Base-by-base conservation (phyloP, 2,113 vertebrate genomes). In the Onychostruthus taczanowskii region DNA sequence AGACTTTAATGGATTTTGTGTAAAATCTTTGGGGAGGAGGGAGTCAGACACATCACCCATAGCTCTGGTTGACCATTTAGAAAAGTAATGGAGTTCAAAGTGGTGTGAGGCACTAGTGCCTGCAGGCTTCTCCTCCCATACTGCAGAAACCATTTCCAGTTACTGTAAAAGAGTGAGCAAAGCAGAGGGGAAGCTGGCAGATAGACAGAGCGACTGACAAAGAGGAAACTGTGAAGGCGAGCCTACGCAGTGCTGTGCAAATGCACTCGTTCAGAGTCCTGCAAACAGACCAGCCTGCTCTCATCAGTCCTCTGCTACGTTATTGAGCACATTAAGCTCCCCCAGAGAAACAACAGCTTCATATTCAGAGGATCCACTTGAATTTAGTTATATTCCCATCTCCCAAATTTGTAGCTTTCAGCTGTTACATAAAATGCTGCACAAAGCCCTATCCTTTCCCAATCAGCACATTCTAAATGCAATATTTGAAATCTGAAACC, bases 401-500 rank as follows among this genome's bases (percentile, higher is more conserved):
- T 77, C 68, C 44, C 0, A 2, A 56, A 44, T 84, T 92, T 75
- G 35, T 35, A 28, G 30, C 31, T 87, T 20, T 79, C 26, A 8
- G 70, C 7, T 11, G 7, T 72, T 35, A 62, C 77, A 50, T 28
- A 83, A 53, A 83, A 73, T 16, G 31, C 49, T 35, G 68, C 83
- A 82, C 37, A 46, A 90, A 85, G 47, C 24, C 61, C 39, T 58
- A 28, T 69, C 50, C 61, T 44, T 79, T 87, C 84, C 47, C 4
- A 2, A 80, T 83, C 69, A 73, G 61, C 75, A 82, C 69, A 94
- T 84, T 66, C 56, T 73, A 88, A 94, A 95, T 22, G 53, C 46
- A 92, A 75, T 85, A 90, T 84, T 86, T 91, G 94, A 77, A 88
- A 96, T 93, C 59, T 95, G 95, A 93, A 95, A 55, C 75, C 66